These are phyloP conservation scores for Erinaceus europaeus DNA, from an alignment of 2,113 vertebrate genomes.

Conservation along the genomic window DNA sequence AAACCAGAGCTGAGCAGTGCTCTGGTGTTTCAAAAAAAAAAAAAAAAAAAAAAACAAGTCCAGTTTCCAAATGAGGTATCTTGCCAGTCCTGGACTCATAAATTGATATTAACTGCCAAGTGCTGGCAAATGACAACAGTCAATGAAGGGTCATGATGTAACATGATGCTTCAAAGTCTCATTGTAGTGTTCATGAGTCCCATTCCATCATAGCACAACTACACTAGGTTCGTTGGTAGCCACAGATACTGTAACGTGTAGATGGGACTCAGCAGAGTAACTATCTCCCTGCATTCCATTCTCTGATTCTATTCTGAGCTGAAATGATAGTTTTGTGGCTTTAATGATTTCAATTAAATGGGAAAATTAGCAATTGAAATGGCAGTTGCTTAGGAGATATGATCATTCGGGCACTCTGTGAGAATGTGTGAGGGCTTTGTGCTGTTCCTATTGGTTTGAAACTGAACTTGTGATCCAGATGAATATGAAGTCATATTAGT, in stretches of 20 bases:
- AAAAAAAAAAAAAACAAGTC: too few species aligned
- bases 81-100: too few species aligned
- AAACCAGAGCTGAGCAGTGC: too few species aligned
- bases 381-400: background rate
- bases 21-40: too few species aligned
- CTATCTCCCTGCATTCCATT: background rate
- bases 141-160: rapidly evolving
- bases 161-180: background rate
- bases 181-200: background rate
- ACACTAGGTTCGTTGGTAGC: too few species aligned
- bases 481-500: background rate
- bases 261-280: background rate
- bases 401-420: background rate
- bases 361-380: background rate
- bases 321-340: background rate
- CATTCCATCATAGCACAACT: background rate
- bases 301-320: background rate
- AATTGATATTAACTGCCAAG: background rate
- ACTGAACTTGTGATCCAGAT: background rate
- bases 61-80: too few species aligned
- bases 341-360: constrained; percentile 14
- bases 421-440: background rate
- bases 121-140: background rate
- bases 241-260: background rate
- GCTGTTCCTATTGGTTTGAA: constrained; percentile 16